Conservation (phyloP, 1,140 invertebrate genomes). For the Drosophila cardini region DNA sequence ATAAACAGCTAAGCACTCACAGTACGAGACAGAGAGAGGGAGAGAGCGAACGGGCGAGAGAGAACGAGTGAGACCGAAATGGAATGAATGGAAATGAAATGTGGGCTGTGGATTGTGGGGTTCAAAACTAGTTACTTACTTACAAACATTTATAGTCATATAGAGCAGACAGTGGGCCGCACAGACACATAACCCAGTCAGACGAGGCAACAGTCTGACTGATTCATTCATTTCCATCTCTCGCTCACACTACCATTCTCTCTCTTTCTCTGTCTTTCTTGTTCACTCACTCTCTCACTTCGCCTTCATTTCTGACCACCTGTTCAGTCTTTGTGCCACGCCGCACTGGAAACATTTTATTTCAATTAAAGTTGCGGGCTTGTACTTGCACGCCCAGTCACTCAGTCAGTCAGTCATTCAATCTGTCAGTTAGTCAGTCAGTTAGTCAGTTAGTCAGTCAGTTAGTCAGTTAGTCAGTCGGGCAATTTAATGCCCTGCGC, state of each 20-base stretch:
- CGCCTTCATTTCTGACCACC: constrained; percentile 10
- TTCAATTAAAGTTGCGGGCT: constrained; percentile 72
- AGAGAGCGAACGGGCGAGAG: constrained; percentile 12
- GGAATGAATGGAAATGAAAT: constrained; percentile 71
- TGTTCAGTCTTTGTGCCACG: constrained; percentile 26
- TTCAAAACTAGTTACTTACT: constrained; percentile 76
- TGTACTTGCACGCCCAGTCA: constrained; percentile 31
- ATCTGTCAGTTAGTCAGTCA: constrained; percentile 11
- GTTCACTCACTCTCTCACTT: constrained; percentile 23
- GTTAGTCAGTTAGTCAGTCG: constrained; percentile 9
- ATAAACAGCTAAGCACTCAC: constrained; percentile 56
- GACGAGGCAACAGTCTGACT: constrained; percentile 45
- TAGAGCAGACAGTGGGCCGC: constrained; percentile 58
- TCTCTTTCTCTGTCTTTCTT: constrained; percentile 15
- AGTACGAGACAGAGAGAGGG: constrained; percentile 16
- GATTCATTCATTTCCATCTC: constrained; percentile 41
- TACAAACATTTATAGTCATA: constrained; percentile 74
- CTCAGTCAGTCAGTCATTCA: neutral
- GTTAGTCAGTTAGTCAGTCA: constrained; percentile 5
- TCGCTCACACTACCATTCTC: constrained; percentile 28
- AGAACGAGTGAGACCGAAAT: constrained; percentile 1
- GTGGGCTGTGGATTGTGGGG: constrained; percentile 42
- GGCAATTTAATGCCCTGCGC: constrained; percentile 39
- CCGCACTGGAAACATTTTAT: constrained; percentile 62
- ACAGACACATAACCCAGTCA: constrained; percentile 38